Percentiles rank a stretch among this genome's conserved stretches.
Evolutionary conservation across 1,140 invertebrate species (phyloP).

Genomic region (Aphis craccivora): DNA sequence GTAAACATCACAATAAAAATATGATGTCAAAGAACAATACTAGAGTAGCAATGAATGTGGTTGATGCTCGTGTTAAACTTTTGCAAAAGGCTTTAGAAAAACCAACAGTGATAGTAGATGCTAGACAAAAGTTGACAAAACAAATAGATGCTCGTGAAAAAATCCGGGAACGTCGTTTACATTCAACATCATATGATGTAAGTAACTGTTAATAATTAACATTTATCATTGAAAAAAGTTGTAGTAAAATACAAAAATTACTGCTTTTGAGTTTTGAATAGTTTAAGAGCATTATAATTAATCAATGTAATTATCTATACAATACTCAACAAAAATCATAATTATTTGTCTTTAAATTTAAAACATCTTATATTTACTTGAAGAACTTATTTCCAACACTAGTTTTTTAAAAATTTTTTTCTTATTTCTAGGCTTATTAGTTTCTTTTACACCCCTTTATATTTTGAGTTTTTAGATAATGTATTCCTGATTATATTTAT

Average conservation of each 20-base stretch:
- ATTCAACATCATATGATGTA: slow-evolving; percentile 34
- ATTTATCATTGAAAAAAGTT: not conserved
- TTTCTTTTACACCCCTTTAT: not conserved
- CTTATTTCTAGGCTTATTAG: not conserved
- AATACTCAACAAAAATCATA: not conserved
- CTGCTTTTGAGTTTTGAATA: not conserved
- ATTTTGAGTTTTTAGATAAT: not conserved
- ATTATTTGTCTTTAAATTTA: not conserved
- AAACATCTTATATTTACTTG: not conserved
- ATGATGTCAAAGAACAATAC: not conserved
- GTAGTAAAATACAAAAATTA: not conserved
- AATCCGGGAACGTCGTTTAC: slow-evolving; percentile 37
- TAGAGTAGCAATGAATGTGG: not conserved
- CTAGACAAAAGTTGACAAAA: slow-evolving; percentile 52
- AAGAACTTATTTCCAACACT: not conserved
- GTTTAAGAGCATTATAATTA: not conserved
- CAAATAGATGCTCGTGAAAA: slow-evolving; percentile 49
- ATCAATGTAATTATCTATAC: not conserved
- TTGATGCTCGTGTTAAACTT: slow-evolving; percentile 43
- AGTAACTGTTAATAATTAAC: not conserved
- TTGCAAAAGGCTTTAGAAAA: slow-evolving; percentile 41
- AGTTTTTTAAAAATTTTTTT: not conserved
- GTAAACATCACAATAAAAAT: slow-evolving; percentile 25
- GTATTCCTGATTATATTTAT: not conserved
- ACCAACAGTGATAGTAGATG: slow-evolving; percentile 29